Evolutionary conservation across 2,113 vertebrate species (phyloP).

Genomic region (Phodopus roborovskii): DNA sequence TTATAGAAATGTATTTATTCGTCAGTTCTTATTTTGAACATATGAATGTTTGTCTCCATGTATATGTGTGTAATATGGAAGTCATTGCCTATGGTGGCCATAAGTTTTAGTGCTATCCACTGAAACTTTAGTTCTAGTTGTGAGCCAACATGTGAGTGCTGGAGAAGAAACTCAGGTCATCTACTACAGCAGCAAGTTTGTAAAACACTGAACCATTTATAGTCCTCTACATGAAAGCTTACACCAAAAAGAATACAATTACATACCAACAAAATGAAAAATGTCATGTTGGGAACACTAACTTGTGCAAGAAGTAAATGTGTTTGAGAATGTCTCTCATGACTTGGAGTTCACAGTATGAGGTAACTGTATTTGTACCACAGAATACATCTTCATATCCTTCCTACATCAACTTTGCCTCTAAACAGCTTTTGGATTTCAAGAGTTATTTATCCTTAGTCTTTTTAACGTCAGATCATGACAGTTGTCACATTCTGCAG

Average conservation of each 20-base stretch:
- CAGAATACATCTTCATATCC: too few relatives aligned
- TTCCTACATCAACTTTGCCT: too few relatives aligned
- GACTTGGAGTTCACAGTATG: too few relatives aligned
- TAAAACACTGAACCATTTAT: too few relatives aligned
- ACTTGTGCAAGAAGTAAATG: neutral
- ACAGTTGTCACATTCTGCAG: neutral
- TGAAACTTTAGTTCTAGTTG: neutral
- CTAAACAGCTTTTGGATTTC: neutral
- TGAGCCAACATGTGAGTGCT: neutral
- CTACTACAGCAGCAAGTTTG: neutral
- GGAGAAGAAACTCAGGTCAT: neutral
- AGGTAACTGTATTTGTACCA: neutral
- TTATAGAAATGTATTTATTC: neutral
- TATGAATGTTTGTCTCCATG: neutral
- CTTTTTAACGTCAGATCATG: neutral
- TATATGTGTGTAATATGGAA: neutral
- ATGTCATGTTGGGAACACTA: neutral
- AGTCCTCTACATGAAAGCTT: neutral
- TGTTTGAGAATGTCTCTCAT: neutral
- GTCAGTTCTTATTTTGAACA: neutral
- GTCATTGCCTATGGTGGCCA: neutral
- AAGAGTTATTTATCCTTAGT: neutral
- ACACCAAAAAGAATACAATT: neutral
- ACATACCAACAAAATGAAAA: neutral
- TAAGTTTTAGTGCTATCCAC: neutral